Base-by-base conservation (phyloP, 2,113 vertebrate species). In the Podarcis muralis region DNA sequence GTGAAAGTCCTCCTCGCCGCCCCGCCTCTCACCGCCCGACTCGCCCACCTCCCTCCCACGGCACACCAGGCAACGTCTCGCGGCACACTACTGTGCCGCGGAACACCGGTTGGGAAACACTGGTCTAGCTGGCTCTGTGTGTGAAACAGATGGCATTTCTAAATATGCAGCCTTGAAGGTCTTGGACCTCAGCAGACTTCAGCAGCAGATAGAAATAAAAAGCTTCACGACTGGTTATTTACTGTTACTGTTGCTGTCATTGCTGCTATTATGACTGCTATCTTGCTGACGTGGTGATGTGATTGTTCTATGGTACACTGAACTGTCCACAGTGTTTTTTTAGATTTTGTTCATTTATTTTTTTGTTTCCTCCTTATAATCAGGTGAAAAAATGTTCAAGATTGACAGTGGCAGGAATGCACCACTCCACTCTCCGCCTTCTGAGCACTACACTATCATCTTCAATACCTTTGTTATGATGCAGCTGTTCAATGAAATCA, bases 391-490 rank as follows among this genome's bases (percentile, higher is more conserved):
- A 93, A 97, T 99, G 92, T 99, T 99, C 93, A 97, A 98, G 95
- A 99, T 99, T 2, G 99, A 99, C 96, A 99, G 97, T 1, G 99
- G 99, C 80, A 97, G 99, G 80, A 97, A 99, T 0, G 98, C 99
- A 1, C 99, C 99, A 0, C 98, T 99, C 23, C 98, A 99, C 93
- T 97, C 99, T 0, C 99, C 99, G 8, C 99, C 99, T 20, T 99
- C 99, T 0, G 99, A 99, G 85, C 99, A 99, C 94, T 99, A 99
- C 94, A 99, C 99, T 93, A 99, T 99, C 95, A 99, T 99, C 95
- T 99, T 99, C 97, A 99, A 99, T 96, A 98, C 98, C 78, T 99
- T 99, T 13, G 99, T 99, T 95, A 98, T 99, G 98, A 99, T 99
- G 99, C 99, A 99, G 95, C 98, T 99, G 85, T 99, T 99, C 96